Evolutionary conservation across 2,797 vertebrate species (phyloP).

Genomic region (Perodicticus potto): DNA sequence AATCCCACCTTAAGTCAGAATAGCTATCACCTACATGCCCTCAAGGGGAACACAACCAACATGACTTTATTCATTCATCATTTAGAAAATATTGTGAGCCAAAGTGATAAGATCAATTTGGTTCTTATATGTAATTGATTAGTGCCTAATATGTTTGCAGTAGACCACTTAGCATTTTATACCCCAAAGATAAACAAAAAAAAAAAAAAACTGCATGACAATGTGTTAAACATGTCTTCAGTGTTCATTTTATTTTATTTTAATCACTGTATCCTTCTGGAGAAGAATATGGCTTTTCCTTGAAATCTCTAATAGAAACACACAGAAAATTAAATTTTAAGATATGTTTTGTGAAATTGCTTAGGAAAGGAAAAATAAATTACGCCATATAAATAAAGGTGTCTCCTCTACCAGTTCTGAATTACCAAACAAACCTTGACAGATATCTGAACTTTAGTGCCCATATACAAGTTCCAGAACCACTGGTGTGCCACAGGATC

Average conservation of each 20-base stretch:
- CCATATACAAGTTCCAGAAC: neutral
- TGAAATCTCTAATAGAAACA: conserved; percentile 46
- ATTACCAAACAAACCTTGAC: neutral
- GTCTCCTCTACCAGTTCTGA: neutral
- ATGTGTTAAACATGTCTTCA: conserved; percentile 58
- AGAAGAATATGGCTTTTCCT: conserved; percentile 57
- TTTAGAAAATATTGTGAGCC: neutral
- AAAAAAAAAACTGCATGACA: conserved; percentile 9
- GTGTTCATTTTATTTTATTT: conserved; percentile 56
- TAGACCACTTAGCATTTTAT: conserved; percentile 54
- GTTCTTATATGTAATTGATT: conserved; percentile 58
- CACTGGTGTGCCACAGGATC: neutral
- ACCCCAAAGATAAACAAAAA: conserved; percentile 7
- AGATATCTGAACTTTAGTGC: neutral
- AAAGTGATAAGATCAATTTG: conserved; percentile 60
- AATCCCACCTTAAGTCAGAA: neutral
- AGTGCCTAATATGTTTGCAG: conserved; percentile 68
- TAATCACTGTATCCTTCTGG: conserved; percentile 38
- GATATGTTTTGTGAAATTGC: conserved; percentile 47
- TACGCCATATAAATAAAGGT: conserved; percentile 35
- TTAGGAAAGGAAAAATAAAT: neutral
- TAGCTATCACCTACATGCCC: neutral
- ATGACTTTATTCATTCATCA: neutral
- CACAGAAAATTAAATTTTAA: conserved; percentile 24
- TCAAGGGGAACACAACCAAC: neutral